phyloP scores from a whole-genome alignment of 1,140 invertebrate species.

The Drosophila mauritiana region DNA sequence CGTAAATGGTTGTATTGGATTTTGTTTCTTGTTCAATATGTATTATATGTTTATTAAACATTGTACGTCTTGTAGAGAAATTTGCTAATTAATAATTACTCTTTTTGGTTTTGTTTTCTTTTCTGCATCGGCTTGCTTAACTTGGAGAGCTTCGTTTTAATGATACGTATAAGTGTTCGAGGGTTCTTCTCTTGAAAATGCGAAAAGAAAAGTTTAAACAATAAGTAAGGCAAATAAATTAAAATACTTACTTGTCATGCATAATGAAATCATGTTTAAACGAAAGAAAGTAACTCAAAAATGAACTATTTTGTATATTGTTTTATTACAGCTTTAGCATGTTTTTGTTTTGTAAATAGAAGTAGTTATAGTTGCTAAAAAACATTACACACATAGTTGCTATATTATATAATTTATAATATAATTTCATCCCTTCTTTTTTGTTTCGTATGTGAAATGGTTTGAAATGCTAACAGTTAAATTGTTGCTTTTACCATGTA shows the following conservation, averaged over 20 bases:
- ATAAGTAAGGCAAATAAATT: constrained; percentile 8
- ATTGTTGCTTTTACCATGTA: constrained; percentile 69
- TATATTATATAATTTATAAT: constrained; percentile 61
- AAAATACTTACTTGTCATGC: constrained; percentile 46
- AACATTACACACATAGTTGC: constrained; percentile 76
- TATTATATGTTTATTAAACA: constrained; percentile 63
- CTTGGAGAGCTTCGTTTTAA: constrained; percentile 81
- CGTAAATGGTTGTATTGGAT: constrained; percentile 45
- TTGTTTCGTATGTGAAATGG: constrained; percentile 74
- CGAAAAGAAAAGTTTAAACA: constrained; percentile 29
- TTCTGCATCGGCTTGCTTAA: constrained; percentile 63
- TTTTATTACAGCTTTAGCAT: constrained; percentile 68
- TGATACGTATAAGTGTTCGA: constrained; percentile 81
- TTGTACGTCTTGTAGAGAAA: constrained; percentile 79
- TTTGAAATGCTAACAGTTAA: constrained; percentile 78
- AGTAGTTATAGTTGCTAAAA: constrained; percentile 79
- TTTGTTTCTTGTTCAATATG: constrained; percentile 47
- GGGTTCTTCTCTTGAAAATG: constrained; percentile 47
- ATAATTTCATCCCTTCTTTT: constrained; percentile 50
- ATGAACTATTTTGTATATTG: constrained; percentile 47
- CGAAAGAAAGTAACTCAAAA: constrained; percentile 27
- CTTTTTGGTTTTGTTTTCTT: constrained; percentile 45
- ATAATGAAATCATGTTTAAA: constrained; percentile 26
- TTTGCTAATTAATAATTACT: constrained; percentile 78
- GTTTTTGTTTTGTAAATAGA: constrained; percentile 64